Conservation (phyloP, 2,888 invertebrate genomes). For the Clusia tigrina region DNA sequence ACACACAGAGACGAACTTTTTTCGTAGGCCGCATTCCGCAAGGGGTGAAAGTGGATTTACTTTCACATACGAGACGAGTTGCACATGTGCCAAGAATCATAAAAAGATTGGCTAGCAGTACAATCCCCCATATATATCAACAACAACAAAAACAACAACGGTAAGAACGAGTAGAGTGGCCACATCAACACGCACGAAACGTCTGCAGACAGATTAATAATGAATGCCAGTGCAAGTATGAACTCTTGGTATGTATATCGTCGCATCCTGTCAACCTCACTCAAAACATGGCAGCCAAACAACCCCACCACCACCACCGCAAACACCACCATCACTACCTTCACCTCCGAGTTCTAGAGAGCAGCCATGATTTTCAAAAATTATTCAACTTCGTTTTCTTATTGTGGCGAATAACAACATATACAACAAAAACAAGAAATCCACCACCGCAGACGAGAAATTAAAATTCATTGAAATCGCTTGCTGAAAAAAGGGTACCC, state of each 20-base stretch:
- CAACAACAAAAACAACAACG: slow-evolving; percentile 33
- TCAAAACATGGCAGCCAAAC: slow-evolving; percentile 22
- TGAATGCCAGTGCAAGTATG: slow-evolving; percentile 30
- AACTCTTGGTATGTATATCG: not conserved
- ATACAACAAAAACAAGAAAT: slow-evolving; percentile 14
- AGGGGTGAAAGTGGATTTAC: slow-evolving; percentile 55
- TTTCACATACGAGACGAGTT: slow-evolving; percentile 43
- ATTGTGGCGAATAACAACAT: slow-evolving; percentile 25
- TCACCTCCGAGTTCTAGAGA: slow-evolving; percentile 29
- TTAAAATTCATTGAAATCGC: slow-evolving; percentile 56
- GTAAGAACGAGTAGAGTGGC: slow-evolving; percentile 6
- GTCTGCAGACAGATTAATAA: slow-evolving; percentile 54
- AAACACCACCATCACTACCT: slow-evolving; percentile 4
- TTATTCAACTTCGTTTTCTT: slow-evolving; percentile 58
- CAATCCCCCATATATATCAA: not conserved
- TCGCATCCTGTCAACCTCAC: slow-evolving; percentile 45
- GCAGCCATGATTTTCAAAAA: slow-evolving; percentile 59
- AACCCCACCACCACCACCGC: not conserved
- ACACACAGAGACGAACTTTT: not conserved
- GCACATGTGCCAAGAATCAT: slow-evolving; percentile 15
- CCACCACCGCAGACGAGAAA: slow-evolving; percentile 47
- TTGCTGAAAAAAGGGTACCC: slow-evolving; percentile 23
- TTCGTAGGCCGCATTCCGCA: slow-evolving; percentile 34
- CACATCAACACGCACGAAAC: slow-evolving; percentile 36
- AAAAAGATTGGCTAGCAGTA: not conserved